Conservation (phyloP, 2,797 vertebrate species). For the Neomorphus geoffroyi region DNA sequence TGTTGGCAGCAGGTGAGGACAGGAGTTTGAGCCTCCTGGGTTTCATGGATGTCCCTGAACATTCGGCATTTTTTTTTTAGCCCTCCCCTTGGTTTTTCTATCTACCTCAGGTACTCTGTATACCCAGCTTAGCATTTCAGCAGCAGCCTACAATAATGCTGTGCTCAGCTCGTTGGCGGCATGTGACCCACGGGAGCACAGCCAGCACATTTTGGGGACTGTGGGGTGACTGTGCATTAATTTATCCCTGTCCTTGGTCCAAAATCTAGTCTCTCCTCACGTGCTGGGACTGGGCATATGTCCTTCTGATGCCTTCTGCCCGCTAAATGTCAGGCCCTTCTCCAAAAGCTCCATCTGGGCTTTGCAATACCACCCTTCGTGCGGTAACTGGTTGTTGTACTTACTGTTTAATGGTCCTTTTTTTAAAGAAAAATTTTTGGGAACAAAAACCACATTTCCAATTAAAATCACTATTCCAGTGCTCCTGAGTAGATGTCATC, state of each 20-base stretch:
- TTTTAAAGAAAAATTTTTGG: background rate
- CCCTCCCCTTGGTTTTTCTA: background rate
- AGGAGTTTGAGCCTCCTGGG: background rate
- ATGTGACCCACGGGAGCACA: fast-evolving
- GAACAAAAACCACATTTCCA: background rate
- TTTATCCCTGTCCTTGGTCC: background rate
- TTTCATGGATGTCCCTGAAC: background rate
- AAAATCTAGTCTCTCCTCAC: background rate
- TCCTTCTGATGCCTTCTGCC: background rate
- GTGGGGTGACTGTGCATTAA: fast-evolving
- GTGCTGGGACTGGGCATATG: fast-evolving
- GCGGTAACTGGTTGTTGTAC: background rate
- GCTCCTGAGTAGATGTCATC: background rate
- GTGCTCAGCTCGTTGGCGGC: fast-evolving
- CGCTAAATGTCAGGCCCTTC: fast-evolving
- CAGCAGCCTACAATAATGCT: background rate
- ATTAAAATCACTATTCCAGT: slow-evolving; percentile 34
- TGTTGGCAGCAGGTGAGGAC: background rate
- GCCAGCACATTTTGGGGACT: fast-evolving
- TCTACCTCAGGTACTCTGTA: slow-evolving; percentile 20
- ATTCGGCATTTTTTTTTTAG: background rate
- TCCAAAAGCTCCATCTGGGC: background rate
- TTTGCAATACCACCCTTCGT: background rate
- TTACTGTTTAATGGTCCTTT: background rate
- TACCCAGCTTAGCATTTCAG: background rate